Conservation (phyloP, 2,888 invertebrate genomes). For the Diarsia brunnea region DNA sequence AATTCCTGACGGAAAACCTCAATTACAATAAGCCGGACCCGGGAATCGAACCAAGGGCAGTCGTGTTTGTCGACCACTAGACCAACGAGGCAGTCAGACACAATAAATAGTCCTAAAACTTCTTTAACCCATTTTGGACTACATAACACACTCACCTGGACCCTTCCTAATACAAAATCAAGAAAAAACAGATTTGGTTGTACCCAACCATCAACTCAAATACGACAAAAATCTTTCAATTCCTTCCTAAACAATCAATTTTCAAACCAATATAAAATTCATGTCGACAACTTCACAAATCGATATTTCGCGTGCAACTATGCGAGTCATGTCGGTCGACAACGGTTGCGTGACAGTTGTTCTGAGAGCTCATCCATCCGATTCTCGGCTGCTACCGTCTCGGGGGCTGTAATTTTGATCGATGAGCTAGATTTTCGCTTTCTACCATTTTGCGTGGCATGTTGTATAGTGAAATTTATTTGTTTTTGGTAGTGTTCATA, state of each 20-base stretch:
- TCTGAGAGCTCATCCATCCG: slow-evolving; percentile 57
- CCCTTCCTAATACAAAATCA: not conserved
- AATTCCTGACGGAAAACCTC: too few species aligned
- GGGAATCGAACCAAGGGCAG: too few species aligned
- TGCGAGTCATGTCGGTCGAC: slow-evolving; percentile 46
- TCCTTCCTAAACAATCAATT: slow-evolving; percentile 20
- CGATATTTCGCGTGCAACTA: slow-evolving; percentile 60
- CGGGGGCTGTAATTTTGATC: slow-evolving; percentile 50
- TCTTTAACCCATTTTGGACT: not conserved
- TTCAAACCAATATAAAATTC: slow-evolving; percentile 17
- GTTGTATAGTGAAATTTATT: slow-evolving; percentile 33
- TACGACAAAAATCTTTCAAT: not conserved
- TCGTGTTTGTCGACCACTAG: too few species aligned
- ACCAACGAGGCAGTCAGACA: too few species aligned
- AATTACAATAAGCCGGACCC: too few species aligned
- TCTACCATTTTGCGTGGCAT: slow-evolving; percentile 44
- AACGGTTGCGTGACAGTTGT: slow-evolving; percentile 55
- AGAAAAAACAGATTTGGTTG: not conserved
- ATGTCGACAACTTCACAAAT: slow-evolving; percentile 46
- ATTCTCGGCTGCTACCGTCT: slow-evolving; percentile 45
- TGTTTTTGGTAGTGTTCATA: slow-evolving; percentile 20
- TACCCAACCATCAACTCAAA: not conserved
- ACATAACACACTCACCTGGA: not conserved
- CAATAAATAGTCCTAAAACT: not conserved
- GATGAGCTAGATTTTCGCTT: slow-evolving; percentile 58